phyloP scores from a whole-genome alignment of 1,140 invertebrate genomes.

The Monomorium pharaonis region DNA sequence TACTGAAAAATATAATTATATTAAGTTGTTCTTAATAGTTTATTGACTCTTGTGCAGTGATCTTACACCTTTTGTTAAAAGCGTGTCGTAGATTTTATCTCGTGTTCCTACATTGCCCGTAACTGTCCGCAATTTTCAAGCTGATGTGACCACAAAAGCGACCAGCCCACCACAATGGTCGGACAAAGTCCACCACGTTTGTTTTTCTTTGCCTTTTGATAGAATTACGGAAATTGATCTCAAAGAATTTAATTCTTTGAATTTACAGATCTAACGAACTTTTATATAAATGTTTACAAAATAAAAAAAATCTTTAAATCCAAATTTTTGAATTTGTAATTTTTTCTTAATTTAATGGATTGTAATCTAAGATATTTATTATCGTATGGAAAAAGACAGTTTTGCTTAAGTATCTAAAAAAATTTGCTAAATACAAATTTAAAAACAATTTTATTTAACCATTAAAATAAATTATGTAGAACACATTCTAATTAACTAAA shows the following conservation, averaged over 20 bases:
- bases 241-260: not conserved
- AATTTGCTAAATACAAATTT: too few species aligned
- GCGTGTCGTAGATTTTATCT: not conserved
- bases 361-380: not conserved
- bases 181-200: not conserved
- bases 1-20: too few species aligned
- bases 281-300: not conserved
- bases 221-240: not conserved
- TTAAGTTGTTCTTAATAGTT: too few species aligned
- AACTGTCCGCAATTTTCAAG: constrained; percentile 31
- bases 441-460: too few species aligned
- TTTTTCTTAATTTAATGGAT: not conserved
- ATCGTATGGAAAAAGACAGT: too few species aligned
- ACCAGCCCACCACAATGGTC: not conserved
- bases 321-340: too few species aligned
- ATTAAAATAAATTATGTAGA: too few species aligned
- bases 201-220: not conserved
- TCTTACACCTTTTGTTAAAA: not conserved
- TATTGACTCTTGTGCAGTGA: too few species aligned
- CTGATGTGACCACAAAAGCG: constrained; percentile 7
- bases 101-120: not conserved
- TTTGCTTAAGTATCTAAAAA: too few species aligned
- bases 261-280: not conserved
- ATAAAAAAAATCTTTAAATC: not conserved
- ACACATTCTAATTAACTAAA: too few species aligned